phyloP scores from a whole-genome alignment of 2,797 vertebrate species.

The Sebastes reedi region DNA sequence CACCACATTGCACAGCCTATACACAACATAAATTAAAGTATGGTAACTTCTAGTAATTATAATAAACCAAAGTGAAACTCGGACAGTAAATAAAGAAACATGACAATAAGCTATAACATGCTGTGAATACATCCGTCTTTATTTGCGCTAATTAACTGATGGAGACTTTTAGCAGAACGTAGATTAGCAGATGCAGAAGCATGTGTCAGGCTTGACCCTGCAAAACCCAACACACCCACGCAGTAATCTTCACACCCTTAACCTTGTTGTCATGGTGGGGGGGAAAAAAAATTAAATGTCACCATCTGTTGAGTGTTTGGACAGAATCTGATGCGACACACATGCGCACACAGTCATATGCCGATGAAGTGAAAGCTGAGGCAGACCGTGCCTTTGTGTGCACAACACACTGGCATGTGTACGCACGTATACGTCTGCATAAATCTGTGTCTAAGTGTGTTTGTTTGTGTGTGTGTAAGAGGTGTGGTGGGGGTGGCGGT shows the following conservation, averaged over 20 bases:
- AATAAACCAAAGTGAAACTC: neutral
- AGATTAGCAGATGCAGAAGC: constrained; percentile 34
- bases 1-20: neutral
- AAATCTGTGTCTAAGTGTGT: neutral
- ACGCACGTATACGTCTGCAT: constrained; percentile 19
- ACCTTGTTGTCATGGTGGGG: constrained; percentile 51
- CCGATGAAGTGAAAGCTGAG: neutral
- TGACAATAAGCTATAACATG: neutral
- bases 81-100: neutral
- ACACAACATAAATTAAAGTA: neutral
- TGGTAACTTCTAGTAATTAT: neutral
- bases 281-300: constrained; percentile 48
- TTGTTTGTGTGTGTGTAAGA: neutral
- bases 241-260: constrained; percentile 51
- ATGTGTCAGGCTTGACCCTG: constrained; percentile 43
- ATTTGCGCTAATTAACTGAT: neutral
- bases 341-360: constrained; percentile 2
- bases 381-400: constrained; percentile 9
- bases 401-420: constrained; percentile 6
- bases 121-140: neutral
- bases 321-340: constrained; percentile 39
- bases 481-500: neutral
- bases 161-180: neutral
- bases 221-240: constrained; percentile 33
- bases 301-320: constrained; percentile 66